Percentiles rank a stretch among this genome's conserved stretches.
Evolutionary conservation across 1,140 invertebrate genomes (phyloP).

Genomic region (Oryzaephilus surinamensis): DNA sequence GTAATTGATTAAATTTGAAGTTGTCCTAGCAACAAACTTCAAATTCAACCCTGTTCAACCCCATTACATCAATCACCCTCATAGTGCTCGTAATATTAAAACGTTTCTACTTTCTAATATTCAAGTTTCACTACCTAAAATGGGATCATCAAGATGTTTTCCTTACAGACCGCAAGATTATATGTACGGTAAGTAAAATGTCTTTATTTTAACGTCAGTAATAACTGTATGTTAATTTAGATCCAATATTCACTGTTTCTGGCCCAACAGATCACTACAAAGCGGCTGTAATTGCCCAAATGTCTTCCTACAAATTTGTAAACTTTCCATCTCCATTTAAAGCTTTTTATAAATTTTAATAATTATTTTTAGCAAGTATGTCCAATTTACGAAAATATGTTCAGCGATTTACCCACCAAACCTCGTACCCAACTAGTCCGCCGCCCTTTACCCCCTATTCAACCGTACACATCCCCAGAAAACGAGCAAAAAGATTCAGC

Average conservation of each 20-base stretch:
- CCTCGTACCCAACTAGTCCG: constrained; percentile 24
- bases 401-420: constrained; percentile 38
- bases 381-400: constrained; percentile 45
- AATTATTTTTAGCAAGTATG: constrained; percentile 39
- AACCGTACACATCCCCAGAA: constrained; percentile 4
- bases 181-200: constrained; percentile 20
- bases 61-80: too few relatives aligned
- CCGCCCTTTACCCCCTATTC: constrained; percentile 11
- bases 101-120: too few relatives aligned
- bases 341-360: constrained; percentile 9
- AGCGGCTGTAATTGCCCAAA: constrained; percentile 39
- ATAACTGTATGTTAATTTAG: constrained; percentile 24
- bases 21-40: too few relatives aligned
- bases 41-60: too few relatives aligned
- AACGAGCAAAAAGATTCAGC: background rate
- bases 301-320: constrained; percentile 42
- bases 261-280: constrained; percentile 42
- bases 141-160: too few relatives aligned
- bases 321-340: constrained; percentile 20
- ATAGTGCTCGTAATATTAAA: too few relatives aligned
- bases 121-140: too few relatives aligned
- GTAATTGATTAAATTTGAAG: too few relatives aligned
- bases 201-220: background rate
- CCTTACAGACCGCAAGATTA: constrained; percentile 25
- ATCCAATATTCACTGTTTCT: constrained; percentile 42